phyloP scores from a whole-genome alignment of 2,113 vertebrate genomes.

The Macquaria australasica region DNA sequence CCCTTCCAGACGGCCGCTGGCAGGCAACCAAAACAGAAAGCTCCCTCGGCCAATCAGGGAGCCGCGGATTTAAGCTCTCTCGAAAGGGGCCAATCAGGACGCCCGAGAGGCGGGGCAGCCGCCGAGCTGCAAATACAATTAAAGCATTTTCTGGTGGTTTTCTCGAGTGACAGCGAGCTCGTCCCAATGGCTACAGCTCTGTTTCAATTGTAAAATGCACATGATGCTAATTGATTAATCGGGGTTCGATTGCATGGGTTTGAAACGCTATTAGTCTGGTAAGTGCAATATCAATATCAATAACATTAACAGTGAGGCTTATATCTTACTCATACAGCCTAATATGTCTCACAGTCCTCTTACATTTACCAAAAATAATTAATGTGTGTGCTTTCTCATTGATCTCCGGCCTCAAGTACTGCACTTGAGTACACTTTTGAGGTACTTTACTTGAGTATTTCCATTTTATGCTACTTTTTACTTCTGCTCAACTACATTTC shows the following conservation, averaged over 20 bases:
- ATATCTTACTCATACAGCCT: background rate
- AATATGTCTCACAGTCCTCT: too few relatives aligned
- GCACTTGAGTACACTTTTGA: background rate
- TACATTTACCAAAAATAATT: too few relatives aligned
- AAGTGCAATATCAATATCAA: slow-evolving; percentile 8
- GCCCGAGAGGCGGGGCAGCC: slow-evolving; percentile 61
- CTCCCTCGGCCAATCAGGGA: slow-evolving; percentile 78
- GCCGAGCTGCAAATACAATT: slow-evolving; percentile 78
- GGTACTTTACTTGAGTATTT: background rate
- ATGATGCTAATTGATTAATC: slow-evolving; percentile 76
- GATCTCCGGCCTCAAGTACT: background rate
- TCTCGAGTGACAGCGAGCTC: slow-evolving; percentile 77
- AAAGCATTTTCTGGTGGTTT: slow-evolving; percentile 74
- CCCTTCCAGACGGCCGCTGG: slow-evolving; percentile 84
- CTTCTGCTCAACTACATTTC: background rate
- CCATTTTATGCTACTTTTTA: background rate
- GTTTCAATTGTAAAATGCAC: slow-evolving; percentile 82
- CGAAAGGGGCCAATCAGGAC: slow-evolving; percentile 65
- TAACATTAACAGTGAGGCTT: background rate
- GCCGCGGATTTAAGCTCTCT: slow-evolving; percentile 45
- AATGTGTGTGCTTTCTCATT: too few relatives aligned
- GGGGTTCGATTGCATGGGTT: slow-evolving; percentile 26
- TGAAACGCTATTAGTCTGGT: background rate
- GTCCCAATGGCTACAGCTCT: slow-evolving; percentile 76
- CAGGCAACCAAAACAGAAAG: slow-evolving; percentile 86